Conservation (phyloP, 2,797 vertebrate species). For the Spinibarbus caldwelli region DNA sequence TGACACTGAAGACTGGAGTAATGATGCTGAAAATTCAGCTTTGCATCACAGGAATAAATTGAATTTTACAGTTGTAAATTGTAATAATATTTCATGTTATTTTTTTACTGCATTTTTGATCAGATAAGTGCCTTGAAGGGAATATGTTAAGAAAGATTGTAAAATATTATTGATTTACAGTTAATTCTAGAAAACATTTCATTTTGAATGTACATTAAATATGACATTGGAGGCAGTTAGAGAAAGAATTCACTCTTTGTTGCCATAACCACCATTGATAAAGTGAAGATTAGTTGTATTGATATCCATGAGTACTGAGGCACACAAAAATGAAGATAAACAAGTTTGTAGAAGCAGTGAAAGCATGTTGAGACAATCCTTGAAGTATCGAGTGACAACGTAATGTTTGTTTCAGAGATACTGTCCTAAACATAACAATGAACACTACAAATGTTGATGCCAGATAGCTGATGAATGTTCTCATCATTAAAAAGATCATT, state of each 20-base stretch:
- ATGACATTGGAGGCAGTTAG: background rate
- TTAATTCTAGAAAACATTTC: background rate
- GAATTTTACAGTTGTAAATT: background rate
- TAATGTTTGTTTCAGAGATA: background rate
- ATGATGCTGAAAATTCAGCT: background rate
- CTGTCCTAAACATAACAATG: background rate
- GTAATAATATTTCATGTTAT: background rate
- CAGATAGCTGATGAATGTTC: constrained; percentile 23
- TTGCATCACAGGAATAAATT: background rate
- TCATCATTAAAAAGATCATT: background rate
- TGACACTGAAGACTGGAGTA: background rate
- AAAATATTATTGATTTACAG: background rate
- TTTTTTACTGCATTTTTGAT: background rate
- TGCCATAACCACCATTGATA: background rate
- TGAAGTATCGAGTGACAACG: too few species aligned
- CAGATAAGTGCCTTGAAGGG: background rate
- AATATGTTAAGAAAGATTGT: background rate
- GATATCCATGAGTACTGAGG: too few species aligned
- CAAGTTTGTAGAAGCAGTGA: background rate
- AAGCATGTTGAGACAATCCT: background rate
- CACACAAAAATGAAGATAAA: background rate
- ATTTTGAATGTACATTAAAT: background rate
- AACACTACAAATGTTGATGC: background rate
- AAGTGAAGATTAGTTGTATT: background rate
- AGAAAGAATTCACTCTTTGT: too few species aligned